Evolutionary conservation across 2,113 vertebrate species (phyloP), one percentile per base, ranked within the genome.

Genomic region (Mohoua ochrocephala): DNA sequence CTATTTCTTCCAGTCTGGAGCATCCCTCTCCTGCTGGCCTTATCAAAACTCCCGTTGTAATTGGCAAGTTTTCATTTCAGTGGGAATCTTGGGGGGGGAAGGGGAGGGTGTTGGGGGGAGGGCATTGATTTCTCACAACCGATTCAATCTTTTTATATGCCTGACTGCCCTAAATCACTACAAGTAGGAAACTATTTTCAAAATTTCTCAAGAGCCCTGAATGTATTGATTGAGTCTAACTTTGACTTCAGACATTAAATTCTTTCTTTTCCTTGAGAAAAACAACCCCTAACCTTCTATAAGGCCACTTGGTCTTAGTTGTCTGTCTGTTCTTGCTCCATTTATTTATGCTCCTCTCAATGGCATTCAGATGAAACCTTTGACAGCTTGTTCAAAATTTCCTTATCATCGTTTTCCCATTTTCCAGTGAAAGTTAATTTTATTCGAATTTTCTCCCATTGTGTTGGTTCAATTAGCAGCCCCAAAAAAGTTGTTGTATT

Each of bases 141-240:
- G 10, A 91, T 96, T 95, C 91, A 74, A 89, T 95, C 91, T 97
- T 95, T 96, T 96, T 75, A 92, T 92, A 93, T 94, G 96, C 94
- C 91, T 95, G 94, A 87, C 95, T 92, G 93, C 93, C 80, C 94
- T 97, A 97, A 96, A 96, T 97, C 95, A 96, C 95, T 97, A 91
- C 95, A 95, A 96, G 95, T 69, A 96, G 91, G 93, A 96, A 96
- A 94, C 87, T 92, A 94, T 95, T 97, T 93, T 96, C 94, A 97
- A 95, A 96, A 96, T 96, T 96, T 97, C 97, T 96, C 95, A 80
- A 93, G 97, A 96, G 92, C 84, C 92, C 78, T 92, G 86, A 75
- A 59, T 42, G 64, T 94, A 97, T 95, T 87, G 94, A 97, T 96
- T 95, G 86, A 89, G 56, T 89, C 83, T 79, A 91, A 92, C 89